Percentiles rank a stretch among this genome's conserved stretches.
These are phyloP conservation scores for Prostheceraeus crozeri DNA, from an alignment of 2,888 invertebrate genomes.

Conservation along the genomic window DNA sequence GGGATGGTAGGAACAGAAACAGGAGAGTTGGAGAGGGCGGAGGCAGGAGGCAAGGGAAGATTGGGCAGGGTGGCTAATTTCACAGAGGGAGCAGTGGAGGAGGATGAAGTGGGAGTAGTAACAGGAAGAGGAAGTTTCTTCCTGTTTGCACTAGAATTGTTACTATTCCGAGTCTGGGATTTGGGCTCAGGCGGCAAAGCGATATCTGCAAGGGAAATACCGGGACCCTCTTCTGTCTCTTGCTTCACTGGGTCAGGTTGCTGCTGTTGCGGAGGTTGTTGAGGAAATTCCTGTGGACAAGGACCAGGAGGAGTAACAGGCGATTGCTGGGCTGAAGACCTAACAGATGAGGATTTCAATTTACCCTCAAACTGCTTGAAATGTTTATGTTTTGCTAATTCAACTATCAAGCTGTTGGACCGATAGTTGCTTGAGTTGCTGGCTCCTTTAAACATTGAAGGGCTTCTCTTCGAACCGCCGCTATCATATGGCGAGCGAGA, in stretches of 20 bases:
- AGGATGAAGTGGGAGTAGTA: background rate
- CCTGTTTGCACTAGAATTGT: too few relatives aligned
- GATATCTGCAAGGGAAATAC: slow-evolving; percentile 31
- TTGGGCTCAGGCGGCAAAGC: slow-evolving; percentile 31
- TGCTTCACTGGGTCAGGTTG: slow-evolving; percentile 11
- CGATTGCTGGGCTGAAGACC: background rate
- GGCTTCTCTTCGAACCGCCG: too few relatives aligned
- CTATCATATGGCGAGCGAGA: too few relatives aligned
- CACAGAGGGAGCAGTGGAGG: background rate
- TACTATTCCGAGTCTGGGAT: too few relatives aligned
- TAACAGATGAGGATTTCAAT: slow-evolving; percentile 4
- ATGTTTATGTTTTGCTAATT: slow-evolving; percentile 3
- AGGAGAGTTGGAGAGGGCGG: background rate
- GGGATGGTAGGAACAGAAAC: slow-evolving; percentile 6
- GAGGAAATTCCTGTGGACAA: slow-evolving; percentile 12
- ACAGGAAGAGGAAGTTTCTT: too few relatives aligned
- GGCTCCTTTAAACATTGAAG: too few relatives aligned
- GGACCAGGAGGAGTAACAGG: slow-evolving; percentile 4
- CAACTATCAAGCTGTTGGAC: slow-evolving; percentile 25
- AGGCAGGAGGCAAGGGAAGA: slow-evolving; percentile 12
- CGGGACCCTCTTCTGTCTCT: too few relatives aligned
- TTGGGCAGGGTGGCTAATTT: slow-evolving; percentile 15
- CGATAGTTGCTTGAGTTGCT: too few relatives aligned
- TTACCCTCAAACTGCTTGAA: slow-evolving; percentile 17
- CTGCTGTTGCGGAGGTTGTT: background rate